These are phyloP conservation scores for Tineola bisselliella DNA, from an alignment of 2,888 invertebrate genomes.

Conservation along the genomic window DNA sequence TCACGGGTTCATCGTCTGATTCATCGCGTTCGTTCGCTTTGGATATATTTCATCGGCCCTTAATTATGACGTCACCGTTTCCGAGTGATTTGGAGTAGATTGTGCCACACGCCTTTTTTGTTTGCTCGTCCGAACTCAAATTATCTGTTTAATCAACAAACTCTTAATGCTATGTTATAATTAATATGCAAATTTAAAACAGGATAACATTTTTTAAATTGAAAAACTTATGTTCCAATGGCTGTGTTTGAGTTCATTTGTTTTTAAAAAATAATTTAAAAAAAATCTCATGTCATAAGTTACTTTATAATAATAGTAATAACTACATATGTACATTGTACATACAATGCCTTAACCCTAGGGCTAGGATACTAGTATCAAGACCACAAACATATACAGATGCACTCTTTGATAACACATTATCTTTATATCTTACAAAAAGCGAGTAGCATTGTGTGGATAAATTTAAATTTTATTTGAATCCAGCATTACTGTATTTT, in stretches of 20 bases:
- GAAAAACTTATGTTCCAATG: no score
- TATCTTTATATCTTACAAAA: background rate
- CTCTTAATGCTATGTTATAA: no score
- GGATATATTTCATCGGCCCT: slow-evolving; percentile 39
- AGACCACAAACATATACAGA: background rate
- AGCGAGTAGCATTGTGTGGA: background rate
- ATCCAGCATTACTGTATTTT: background rate
- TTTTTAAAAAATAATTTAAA: no score
- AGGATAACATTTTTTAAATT: no score
- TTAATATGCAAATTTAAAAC: no score
- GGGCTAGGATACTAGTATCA: no score
- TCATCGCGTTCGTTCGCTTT: slow-evolving; percentile 32
- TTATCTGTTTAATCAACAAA: no score
- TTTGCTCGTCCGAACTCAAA: background rate
- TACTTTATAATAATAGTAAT: no score
- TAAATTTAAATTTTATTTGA: background rate
- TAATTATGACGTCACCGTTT: slow-evolving; percentile 60
- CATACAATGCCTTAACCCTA: no score
- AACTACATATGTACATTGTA: no score
- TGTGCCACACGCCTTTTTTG: slow-evolving; percentile 15
- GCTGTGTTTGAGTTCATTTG: no score
- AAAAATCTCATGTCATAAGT: no score
- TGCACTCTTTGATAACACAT: background rate
- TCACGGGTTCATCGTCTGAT: slow-evolving; percentile 41
- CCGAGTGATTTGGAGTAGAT: slow-evolving; percentile 21